Conservation (phyloP, 2,888 invertebrate species). For the Acleris cristana region DNA sequence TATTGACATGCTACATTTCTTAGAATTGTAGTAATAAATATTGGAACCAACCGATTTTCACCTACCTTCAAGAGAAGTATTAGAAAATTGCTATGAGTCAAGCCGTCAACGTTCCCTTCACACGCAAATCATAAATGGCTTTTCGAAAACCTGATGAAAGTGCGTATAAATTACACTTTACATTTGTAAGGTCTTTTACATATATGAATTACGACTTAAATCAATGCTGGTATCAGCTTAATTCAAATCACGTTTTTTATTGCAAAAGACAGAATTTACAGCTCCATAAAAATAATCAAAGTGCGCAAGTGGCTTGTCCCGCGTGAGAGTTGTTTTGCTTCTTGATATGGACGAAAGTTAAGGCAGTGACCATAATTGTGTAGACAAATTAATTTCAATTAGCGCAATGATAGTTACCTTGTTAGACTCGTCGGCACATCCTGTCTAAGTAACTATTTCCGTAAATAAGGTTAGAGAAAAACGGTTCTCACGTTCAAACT, state of each 20-base stretch:
- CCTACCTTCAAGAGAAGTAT: constrained; percentile 15
- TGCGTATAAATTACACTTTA: constrained; percentile 18
- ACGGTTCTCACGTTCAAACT: constrained; percentile 33
- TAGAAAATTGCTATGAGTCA: constrained; percentile 22
- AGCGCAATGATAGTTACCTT: constrained; percentile 26
- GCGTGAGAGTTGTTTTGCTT: constrained; percentile 28
- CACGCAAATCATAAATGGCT: constrained; percentile 29
- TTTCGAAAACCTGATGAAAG: constrained; percentile 31
- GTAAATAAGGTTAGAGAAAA: constrained; percentile 21
- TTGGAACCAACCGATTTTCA: constrained; percentile 18
- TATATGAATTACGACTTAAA: constrained; percentile 26
- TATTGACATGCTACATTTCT: constrained; percentile 19
- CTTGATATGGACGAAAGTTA: constrained; percentile 16
- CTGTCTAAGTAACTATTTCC: constrained; percentile 20
- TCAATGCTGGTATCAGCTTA: constrained; percentile 9
- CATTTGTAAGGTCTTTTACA: constrained; percentile 21
- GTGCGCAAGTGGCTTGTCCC: constrained; percentile 9
- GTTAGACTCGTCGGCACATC: constrained; percentile 29
- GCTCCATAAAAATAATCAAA: constrained; percentile 25
- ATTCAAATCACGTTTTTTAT: constrained; percentile 29
- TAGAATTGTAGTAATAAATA: constrained; percentile 3
- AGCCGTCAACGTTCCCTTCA: constrained; percentile 17
- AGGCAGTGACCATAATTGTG: constrained; percentile 6
- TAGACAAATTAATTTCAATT: constrained; percentile 27
- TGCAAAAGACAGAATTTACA: constrained; percentile 27